Percentiles rank a stretch among this genome's conserved stretches.
These are phyloP conservation scores for Merops nubicus DNA, from an alignment of 2,113 vertebrate genomes.

Conservation along the genomic window DNA sequence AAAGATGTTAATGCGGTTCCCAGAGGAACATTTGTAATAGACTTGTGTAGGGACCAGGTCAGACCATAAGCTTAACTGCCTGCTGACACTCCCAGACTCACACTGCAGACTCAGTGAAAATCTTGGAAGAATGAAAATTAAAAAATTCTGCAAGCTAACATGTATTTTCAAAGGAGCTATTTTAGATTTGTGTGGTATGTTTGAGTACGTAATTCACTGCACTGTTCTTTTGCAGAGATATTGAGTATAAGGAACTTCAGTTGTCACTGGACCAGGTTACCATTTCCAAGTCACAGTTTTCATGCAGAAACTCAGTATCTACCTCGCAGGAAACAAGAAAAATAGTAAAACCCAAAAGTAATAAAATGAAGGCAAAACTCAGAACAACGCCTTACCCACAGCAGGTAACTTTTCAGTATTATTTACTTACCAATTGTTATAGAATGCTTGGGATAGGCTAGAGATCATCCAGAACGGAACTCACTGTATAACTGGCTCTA, in stretches of 20 bases:
- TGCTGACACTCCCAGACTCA: neutral
- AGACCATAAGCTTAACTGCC: neutral
- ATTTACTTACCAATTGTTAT: neutral
- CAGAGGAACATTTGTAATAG: neutral
- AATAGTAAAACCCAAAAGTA: conserved; percentile 83
- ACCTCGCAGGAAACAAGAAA: conserved; percentile 87
- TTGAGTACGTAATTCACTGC: neutral
- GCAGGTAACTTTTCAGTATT: conserved; percentile 75
- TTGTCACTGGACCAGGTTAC: conserved; percentile 89
- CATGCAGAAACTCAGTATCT: conserved; percentile 80
- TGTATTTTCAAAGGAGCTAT: neutral
- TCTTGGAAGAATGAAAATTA: neutral
- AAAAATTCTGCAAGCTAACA: neutral
- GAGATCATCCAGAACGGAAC: neutral
- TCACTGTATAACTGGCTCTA: neutral
- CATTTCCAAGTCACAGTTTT: conserved; percentile 76
- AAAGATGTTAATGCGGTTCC: neutral
- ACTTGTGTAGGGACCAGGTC: rapidly evolving
- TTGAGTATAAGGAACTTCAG: conserved; percentile 90
- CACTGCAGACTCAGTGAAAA: neutral
- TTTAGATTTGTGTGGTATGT: neutral
- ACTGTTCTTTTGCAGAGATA: conserved; percentile 80
- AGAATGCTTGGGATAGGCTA: neutral
- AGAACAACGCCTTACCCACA: conserved; percentile 86
- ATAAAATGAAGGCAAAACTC: conserved; percentile 84